Evolutionary conservation across 1,140 invertebrate species (phyloP), one percentile per base, ranked within the genome.

Genomic region (Drosophila mayri): DNA sequence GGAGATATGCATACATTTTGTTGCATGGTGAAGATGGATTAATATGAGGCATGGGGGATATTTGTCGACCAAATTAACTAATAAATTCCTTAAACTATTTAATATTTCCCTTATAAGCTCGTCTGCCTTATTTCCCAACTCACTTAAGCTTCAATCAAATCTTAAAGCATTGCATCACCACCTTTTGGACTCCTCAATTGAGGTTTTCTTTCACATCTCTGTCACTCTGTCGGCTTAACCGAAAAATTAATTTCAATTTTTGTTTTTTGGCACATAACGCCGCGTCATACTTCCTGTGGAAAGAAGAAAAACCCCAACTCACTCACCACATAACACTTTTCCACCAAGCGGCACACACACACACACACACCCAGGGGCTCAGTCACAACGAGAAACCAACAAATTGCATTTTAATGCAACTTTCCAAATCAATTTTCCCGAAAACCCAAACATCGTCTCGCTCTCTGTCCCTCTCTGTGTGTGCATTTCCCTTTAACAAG

Each of bases 331-430:
- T 71, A 71, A 71, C 68, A 72, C 66, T 38, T 49, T 67, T 61
- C 28, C 55, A 35, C 55, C 55, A 11, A 38, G n/a, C 47, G 11
- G 32, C 54, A n/a, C 16, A 37, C 28, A 9, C 54, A n/a, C 16
- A 37, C 28, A 9, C 63, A 44, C 38, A 25, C 62, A 14, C n/a
- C 1, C 38, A 25, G 38, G 41, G 30, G 5, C 46, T 28, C 47
- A 66, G 60, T 61, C 46, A 41, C 49, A 58, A 65, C 28, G 62
- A 65, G 57, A 65, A 78, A 54, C 38, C 80, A 84, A 78, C 76
- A 88, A 85, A 90, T 90, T 90, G 82, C 81, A 86, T 85, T 90
- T 90, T 90, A 86, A 90, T 90, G 81, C 78, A 90, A 90, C 86
- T 90, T 90, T 90, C 85, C 71, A 86, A 90, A 90, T 90, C 86